phyloP scores from a whole-genome alignment of 2,888 invertebrate genomes.

The Epirrhoe alternata region DNA sequence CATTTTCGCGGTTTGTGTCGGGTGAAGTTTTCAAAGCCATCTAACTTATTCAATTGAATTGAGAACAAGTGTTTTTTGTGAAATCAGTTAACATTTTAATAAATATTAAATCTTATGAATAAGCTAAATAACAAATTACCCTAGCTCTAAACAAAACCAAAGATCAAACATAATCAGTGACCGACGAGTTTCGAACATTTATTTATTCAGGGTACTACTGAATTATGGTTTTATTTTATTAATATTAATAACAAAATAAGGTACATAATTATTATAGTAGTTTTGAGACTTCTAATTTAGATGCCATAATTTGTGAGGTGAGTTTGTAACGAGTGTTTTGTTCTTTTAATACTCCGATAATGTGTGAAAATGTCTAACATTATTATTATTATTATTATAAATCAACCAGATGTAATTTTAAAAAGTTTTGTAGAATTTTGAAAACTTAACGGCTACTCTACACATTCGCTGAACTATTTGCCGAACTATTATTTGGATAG shows the following conservation, averaged over 20 bases:
- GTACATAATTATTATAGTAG: neutral
- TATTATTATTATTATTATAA: too few relatives aligned
- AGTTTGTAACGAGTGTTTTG: neutral
- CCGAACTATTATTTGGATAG: too few relatives aligned
- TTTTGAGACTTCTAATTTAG: neutral
- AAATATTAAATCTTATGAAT: neutral
- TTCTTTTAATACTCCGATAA: too few relatives aligned
- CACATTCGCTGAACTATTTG: too few relatives aligned
- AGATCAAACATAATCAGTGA: neutral
- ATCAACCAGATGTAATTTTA: too few relatives aligned
- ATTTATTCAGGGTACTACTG: neutral
- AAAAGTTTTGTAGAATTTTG: too few relatives aligned
- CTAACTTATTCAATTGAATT: neutral
- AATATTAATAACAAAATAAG: neutral
- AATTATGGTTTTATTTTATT: neutral
- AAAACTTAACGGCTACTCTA: too few relatives aligned
- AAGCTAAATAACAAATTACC: neutral
- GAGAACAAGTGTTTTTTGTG: neutral
- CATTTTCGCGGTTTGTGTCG: neutral
- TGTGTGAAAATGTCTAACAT: too few relatives aligned
- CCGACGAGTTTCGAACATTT: neutral
- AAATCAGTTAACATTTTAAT: neutral
- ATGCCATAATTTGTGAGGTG: neutral
- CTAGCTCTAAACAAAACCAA: neutral
- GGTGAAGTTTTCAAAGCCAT: neutral